These are phyloP conservation scores for Plotosus lineatus DNA, from an alignment of 2,113 vertebrate genomes.

Conservation along the genomic window DNA sequence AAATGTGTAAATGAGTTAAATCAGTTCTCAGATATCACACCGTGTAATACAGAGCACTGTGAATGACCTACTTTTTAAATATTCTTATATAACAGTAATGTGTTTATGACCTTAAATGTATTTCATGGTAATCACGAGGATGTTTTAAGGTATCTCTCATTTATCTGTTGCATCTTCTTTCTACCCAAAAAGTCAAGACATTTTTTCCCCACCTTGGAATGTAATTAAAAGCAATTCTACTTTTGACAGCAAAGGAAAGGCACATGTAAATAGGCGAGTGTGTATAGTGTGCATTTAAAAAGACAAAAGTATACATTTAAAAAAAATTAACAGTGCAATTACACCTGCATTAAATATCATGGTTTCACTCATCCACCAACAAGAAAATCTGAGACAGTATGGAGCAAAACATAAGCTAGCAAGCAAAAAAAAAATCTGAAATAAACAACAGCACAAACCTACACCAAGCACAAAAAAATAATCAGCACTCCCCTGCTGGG, in stretches of 20 bases:
- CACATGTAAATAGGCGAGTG: too few relatives aligned
- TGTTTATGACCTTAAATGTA: not conserved
- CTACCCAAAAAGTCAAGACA: not conserved
- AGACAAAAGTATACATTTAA: too few relatives aligned
- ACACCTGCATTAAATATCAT: not conserved
- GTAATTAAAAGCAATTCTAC: too few relatives aligned
- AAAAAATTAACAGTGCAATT: too few relatives aligned
- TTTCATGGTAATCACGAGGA: not conserved
- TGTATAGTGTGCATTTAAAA: too few relatives aligned
- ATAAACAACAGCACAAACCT: too few relatives aligned
- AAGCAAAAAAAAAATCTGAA: not conserved
- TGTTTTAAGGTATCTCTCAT: not conserved
- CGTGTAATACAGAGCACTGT: not conserved
- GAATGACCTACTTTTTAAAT: not conserved
- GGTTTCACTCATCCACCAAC: not conserved
- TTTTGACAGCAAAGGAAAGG: too few relatives aligned
- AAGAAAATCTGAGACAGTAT: too few relatives aligned
- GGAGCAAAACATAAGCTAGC: too few relatives aligned
- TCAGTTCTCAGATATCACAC: not conserved
- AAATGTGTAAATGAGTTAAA: not conserved
- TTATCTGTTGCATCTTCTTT: not conserved
- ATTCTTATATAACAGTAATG: too few relatives aligned
- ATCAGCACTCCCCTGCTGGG: too few relatives aligned
- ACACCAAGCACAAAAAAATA: too few relatives aligned
- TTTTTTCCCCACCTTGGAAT: not conserved